These are phyloP conservation scores for Triplophysa bombifrons DNA, from an alignment of 2,797 vertebrate species.

Conservation along the genomic window DNA sequence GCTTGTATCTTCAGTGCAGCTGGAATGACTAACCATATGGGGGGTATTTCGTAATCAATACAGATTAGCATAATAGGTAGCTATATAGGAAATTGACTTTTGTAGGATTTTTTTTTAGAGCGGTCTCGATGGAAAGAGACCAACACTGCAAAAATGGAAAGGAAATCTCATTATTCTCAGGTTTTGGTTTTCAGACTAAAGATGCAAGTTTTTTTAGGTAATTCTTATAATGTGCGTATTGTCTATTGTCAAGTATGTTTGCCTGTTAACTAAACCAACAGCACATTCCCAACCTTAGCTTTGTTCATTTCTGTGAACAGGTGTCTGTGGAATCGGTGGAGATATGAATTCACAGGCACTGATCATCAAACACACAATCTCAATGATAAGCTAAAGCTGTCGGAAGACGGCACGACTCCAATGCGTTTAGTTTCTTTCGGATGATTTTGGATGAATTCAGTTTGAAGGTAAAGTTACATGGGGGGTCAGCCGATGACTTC, in stretches of 20 bases:
- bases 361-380: conserved; percentile 15
- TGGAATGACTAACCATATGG: neutral
- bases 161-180: conserved; percentile 70
- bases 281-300: conserved; percentile 8
- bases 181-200: conserved; percentile 65
- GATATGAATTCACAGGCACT: conserved; percentile 7
- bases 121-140: conserved; percentile 51
- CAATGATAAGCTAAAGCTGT: conserved; percentile 17
- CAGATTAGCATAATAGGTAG: conserved; percentile 1
- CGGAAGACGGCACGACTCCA: neutral
- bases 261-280: conserved; percentile 26
- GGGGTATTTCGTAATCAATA: neutral
- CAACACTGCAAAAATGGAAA: conserved; percentile 54
- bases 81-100: conserved; percentile 43
- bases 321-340: conserved; percentile 12
- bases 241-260: conserved; percentile 4
- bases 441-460: conserved; percentile 34
- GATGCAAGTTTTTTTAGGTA: conserved; percentile 61
- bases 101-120: conserved; percentile 31
- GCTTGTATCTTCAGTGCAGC: conserved; percentile 31
- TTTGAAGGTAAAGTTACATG: conserved; percentile 36
- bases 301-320: conserved; percentile 18
- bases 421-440: conserved; percentile 21
- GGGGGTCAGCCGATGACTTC: conserved; percentile 15
- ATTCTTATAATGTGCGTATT: conserved; percentile 44